Conservation (phyloP, 2,113 vertebrate genomes). For the Dasyornis broadbenti region DNA sequence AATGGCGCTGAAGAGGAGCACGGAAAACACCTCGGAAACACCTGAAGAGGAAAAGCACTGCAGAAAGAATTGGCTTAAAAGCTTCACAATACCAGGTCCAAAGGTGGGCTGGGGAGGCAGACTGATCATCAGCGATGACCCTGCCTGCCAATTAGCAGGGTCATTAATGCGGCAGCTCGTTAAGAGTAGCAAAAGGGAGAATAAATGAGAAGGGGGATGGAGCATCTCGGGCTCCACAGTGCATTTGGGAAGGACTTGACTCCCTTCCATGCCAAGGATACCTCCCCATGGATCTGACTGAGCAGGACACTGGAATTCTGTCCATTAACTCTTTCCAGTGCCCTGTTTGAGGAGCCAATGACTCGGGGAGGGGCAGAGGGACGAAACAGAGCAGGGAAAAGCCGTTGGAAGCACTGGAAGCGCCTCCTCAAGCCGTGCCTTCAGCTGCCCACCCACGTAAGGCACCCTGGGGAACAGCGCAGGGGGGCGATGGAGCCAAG, state of each 20-base stretch:
- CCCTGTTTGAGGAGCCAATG: background rate
- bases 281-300: rapidly evolving
- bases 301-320: background rate
- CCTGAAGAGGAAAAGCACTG: background rate
- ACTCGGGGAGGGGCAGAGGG: background rate
- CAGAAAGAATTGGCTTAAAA: background rate
- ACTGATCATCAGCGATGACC: background rate
- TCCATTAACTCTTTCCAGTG: background rate
- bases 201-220: background rate
- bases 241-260: rapidly evolving
- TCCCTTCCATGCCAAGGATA: background rate
- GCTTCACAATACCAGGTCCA: background rate
- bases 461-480: slow-evolving; percentile 31
- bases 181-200: background rate
- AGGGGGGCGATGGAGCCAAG: background rate
- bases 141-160: background rate
- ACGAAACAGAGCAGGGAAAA: background rate
- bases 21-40: background rate
- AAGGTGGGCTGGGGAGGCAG: background rate
- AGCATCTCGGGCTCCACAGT: background rate
- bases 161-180: background rate
- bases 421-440: background rate
- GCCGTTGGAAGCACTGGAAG: background rate
- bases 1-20: background rate
- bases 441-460: slow-evolving; percentile 9